Evolutionary conservation across 2,797 vertebrate species (phyloP), one percentile per base, ranked within the genome.

Genomic region (Neosilurus mollespiculum): DNA sequence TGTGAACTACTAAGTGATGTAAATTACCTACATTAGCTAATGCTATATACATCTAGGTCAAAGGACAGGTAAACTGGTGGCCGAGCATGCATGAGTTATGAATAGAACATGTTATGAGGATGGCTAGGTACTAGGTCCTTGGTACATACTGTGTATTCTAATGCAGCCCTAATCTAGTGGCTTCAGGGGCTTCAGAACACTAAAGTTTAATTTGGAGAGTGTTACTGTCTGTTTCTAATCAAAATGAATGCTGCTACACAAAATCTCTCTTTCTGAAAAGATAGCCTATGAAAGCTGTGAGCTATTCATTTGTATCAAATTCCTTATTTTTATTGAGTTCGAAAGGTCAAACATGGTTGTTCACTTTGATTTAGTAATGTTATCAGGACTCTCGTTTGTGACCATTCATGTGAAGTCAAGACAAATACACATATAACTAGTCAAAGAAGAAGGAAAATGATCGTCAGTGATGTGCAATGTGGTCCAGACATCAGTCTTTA

Each of bases 401-500:
- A 81, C 69, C 80, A 80, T 37, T 82, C 83, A 67, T 85, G 89
- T 85, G 87, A 90, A 87, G 71, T 88, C 59, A 86, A 89, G 18
- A 79, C 81, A 88, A 87, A 81, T 87, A 91, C 90, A 88, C 59
- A 26, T 67, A 88, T 90, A 87, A 83, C 80, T 78, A 70, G 71
- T 73, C 78, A 82, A 86, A 54, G 24, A 49, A 90, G 86, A n/a
- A 34, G 90, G 87, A 91, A 67, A 8, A 49, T 90, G 87, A 93
- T 91, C 91, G 86, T 76, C 92, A 82, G 64, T 65, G 89, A 92
- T 87, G 54, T 59, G 24, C 64, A 81, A 94, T 92, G 71, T 1
- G 88, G 86, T 87, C 91, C 93, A 94, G 92, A 92, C 88, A 64
- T 66, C 34, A 81, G 67, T 49, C 86, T 89, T 88, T 75, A 85